Percentiles rank a stretch among this genome's conserved stretches.
Evolutionary conservation across 1,140 invertebrate species (phyloP).

Genomic region (Pseudomyrmex sp.): DNA sequence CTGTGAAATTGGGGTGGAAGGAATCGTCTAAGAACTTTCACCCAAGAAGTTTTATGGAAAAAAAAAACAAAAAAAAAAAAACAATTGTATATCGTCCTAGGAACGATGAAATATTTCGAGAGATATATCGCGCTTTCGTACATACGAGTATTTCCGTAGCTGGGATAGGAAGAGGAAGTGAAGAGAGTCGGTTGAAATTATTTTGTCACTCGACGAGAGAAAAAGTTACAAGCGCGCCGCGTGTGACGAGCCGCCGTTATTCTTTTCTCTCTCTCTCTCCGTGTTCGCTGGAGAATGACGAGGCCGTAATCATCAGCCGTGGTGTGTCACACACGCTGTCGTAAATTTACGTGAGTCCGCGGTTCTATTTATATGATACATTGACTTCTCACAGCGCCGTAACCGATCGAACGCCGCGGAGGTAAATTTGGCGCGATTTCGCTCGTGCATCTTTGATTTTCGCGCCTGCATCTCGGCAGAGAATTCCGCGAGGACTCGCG

Average conservation of each 20-base stretch:
- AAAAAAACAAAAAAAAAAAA: too few species aligned
- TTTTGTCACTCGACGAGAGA: slow-evolving; percentile 6
- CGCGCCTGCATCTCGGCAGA: neutral
- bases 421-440: too few species aligned
- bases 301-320: too few species aligned
- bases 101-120: neutral
- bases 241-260: neutral
- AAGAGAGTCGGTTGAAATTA: slow-evolving; percentile 2
- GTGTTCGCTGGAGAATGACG: too few species aligned
- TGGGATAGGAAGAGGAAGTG: neutral
- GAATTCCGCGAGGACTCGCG: slow-evolving; percentile 6
- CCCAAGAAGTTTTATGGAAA: too few species aligned
- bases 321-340: neutral
- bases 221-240: too few species aligned
- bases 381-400: slow-evolving; percentile 3
- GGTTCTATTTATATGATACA: slow-evolving; percentile 19
- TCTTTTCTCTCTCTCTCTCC: neutral
- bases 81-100: neutral
- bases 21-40: too few species aligned
- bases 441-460: too few species aligned
- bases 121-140: slow-evolving; percentile 13
- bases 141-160: neutral
- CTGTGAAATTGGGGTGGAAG: too few species aligned
- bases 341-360: neutral
- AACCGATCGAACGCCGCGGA: neutral